Evolutionary conservation across 2,888 invertebrate genomes (phyloP), one percentile per base, ranked within the genome.

Genomic region (Masnerella sp.): DNA sequence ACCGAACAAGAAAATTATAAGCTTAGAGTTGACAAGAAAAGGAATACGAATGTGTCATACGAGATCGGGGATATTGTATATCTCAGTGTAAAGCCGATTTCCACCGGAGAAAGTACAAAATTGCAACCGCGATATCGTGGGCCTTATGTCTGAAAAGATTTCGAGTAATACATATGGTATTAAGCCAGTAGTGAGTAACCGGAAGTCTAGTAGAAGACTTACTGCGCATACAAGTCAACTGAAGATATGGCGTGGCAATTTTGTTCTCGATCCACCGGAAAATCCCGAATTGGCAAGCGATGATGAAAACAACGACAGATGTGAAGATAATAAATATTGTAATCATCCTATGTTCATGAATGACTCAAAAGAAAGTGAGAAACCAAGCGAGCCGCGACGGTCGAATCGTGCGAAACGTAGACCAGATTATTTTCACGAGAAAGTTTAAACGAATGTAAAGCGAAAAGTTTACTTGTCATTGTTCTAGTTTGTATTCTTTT

Each of bases 101-200:
- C 64, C 0, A 71, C 71, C 1, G 65, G 71, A 0, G 51, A 71
- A 12, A 71, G 71, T 9, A 58, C 64, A 0, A 71, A 71, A 17
- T 25, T 72, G 8, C 65, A 72, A 30, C 25, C 58, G 2, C 47
- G 36, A 9, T 71, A 49, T 51, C 25, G 65, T 0, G 71, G 65
- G 8, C 59, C 71, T 2, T 71, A 51, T 30, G 8, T 20, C 22
- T 2, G 28, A 20, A 4, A 45, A 28, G 14, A 51, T 68, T 8
- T 58, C 68, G 2, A 51, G 34, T 0, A 58, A 68, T 14, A 68
- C 58, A 0, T 68, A 58, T 40, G 49, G n/a, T 5, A 56, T 67
- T 4, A 32, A 56, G 14, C 43, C 56, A 0, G 17, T 67, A 8
- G 14, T 45, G 9, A 11, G 38, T 11, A 45, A 30, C 8, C 28